Conservation (phyloP, 2,888 invertebrate genomes). For the Tetropium fuscum region DNA sequence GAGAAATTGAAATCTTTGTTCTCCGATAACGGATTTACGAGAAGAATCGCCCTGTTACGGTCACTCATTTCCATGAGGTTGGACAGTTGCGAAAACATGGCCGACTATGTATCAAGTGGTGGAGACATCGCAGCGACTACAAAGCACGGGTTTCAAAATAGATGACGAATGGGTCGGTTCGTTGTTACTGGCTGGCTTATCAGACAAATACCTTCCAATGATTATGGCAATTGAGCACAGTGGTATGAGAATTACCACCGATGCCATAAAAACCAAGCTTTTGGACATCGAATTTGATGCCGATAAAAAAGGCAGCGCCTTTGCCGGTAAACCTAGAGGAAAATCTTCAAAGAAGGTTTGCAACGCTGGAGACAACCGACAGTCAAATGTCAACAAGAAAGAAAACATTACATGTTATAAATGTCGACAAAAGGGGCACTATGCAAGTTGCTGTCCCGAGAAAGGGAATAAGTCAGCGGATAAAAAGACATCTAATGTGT, state of each 20-base stretch:
- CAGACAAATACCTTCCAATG: slow-evolving; percentile 36
- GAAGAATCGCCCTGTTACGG: neutral
- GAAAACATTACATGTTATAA: no score
- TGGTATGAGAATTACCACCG: slow-evolving; percentile 41
- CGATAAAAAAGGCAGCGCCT: no score
- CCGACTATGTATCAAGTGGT: neutral
- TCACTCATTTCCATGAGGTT: slow-evolving; percentile 6
- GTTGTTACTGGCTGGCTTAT: slow-evolving; percentile 45
- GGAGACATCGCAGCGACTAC: slow-evolving; percentile 49
- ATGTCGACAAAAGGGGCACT: no score
- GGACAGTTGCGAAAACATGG: neutral
- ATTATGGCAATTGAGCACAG: slow-evolving; percentile 48
- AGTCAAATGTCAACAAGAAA: no score
- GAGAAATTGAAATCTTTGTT: neutral
- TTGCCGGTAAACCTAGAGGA: no score
- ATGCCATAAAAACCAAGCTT: slow-evolving; percentile 45
- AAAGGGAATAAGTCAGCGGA: no score
- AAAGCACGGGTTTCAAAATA: slow-evolving; percentile 49
- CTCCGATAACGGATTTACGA: neutral
- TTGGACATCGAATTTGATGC: no score
- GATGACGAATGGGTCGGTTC: slow-evolving; percentile 50
- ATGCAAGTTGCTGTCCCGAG: no score
- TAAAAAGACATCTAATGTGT: no score
- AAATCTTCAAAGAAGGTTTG: no score
- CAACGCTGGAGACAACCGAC: no score